Evolutionary conservation across 2,113 vertebrate genomes (phyloP), one percentile per base, ranked within the genome.

Genomic region (Clinocottus analis): DNA sequence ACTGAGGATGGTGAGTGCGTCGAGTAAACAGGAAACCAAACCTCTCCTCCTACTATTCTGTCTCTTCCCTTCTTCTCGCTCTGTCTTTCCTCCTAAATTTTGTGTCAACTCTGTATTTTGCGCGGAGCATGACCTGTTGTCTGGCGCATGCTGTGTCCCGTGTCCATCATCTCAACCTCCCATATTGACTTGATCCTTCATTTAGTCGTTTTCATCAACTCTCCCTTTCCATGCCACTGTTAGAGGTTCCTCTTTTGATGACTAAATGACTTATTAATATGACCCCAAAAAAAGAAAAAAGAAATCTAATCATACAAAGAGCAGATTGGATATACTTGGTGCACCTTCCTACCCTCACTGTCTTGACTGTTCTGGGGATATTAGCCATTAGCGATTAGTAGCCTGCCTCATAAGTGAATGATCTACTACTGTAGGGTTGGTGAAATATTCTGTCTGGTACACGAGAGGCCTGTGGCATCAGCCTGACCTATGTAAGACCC

Each of bases 1-100:
- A 99, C 98, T 0, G 98, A 99, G 96, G 98, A 99, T 97, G 98
- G 98, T 99, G 97, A 99, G 98, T 97, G 94, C 90, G 94, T 91
- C 60, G 91, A 75, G 93, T 92, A 89, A 79, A 90, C 78, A 76
- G 81, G 84, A 85, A 91, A 76, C 53, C 47, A 73, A 85, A 75
- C 31, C 55, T 84, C 67, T 83, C 25, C 59, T 84, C 74, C 61
- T 81, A 84, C 84, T 89, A 11, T 79, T 74, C 87, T 88, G 47
- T 85, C 86, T 90, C 80, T 53, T 85, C 51, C 64, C 70, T 86
- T 79, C 56, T 74, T 74, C 69, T 85, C 75, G 49, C 39, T 80
- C 78, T 82, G 61, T 85, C 77, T 64, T 33, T 75, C 76, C 79
- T 93, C 80, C 80, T 37, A 69, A 64, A 78, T 72, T 76, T 77